Evolutionary conservation across 2,797 vertebrate species (phyloP), one percentile per base, ranked within the genome.

Genomic region (Microctenopoma steveboyesi): DNA sequence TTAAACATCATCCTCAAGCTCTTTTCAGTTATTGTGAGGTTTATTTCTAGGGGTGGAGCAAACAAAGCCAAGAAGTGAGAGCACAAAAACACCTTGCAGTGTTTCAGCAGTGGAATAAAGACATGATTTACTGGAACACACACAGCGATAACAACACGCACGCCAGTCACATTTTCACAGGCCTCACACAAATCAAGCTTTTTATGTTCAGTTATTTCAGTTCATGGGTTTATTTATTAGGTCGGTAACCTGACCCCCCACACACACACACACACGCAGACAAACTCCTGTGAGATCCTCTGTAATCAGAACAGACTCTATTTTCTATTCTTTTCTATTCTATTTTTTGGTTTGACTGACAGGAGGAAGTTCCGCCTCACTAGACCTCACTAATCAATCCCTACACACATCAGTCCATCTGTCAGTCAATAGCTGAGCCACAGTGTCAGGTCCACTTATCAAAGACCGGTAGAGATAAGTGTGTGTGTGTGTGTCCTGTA

Each of bases 331-430:
- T 18, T 18, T 18, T 18, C 18, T 35, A 25, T 67, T 78, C 51
- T 12, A 52, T 67, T 83, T 75, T 65, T 66, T 58, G 61, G 57
- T 65, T 33, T 72, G 67, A 86, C 10, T 73, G 83, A 84, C 69
- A 79, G 52, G 4, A 72, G 68, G 73, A 83, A 73, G 83, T 74
- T 83, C 76, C 13, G 42, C 76, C 79, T 88, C 73, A 72, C 63
- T 65, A 69, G 60, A 37, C 76, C 79, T 88, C 73, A 72, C 63
- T 65, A 69, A 57, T 88, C 73, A 82, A 87, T 79, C 74, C 33
- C 72, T 55, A 69, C 73, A 80, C 1, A 8, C 80, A 86, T 88
- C 82, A 78, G 70, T 66, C 67, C 76, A 51, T 35, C 78, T 81
- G 82, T 76, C 85, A 87, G 78, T 88, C 80, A 85, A 50, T 42